phyloP scores from a whole-genome alignment of 2,797 vertebrate species.

The Oreortyx pictus region DNA sequence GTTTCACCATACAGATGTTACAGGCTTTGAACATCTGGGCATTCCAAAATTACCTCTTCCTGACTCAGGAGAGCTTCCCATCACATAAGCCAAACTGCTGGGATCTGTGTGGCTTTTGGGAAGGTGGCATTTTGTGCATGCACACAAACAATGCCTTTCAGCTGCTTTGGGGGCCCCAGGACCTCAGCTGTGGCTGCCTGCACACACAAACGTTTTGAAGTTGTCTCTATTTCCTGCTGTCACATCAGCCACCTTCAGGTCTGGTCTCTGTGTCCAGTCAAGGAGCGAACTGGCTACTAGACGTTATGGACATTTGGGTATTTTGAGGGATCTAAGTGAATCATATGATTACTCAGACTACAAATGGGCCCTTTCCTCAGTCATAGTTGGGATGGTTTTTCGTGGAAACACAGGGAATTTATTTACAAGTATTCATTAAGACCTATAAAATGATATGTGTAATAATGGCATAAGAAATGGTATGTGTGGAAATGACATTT shows the following conservation, averaged over 20 bases:
- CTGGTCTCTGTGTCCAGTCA: background rate
- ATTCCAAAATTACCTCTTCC: background rate
- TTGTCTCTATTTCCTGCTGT: background rate
- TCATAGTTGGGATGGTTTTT: background rate
- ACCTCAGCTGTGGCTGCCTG: background rate
- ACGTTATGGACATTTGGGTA: background rate
- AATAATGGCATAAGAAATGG: background rate
- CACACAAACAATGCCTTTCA: background rate
- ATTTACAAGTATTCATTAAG: background rate
- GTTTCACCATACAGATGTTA: background rate
- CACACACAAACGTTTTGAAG: background rate
- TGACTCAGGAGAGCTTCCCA: background rate
- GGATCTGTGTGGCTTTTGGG: background rate
- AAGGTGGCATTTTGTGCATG: fast-evolving
- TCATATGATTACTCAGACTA: background rate
- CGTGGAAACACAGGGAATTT: background rate
- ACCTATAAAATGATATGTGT: background rate
- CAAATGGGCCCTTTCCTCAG: background rate
- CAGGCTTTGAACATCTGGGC: background rate
- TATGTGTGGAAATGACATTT: background rate
- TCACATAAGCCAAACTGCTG: background rate
- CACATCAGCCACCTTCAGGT: background rate
- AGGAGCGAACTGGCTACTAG: background rate
- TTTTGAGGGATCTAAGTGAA: background rate
- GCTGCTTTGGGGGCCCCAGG: background rate